Evolutionary conservation across 2,113 vertebrate genomes (phyloP), one percentile per base, ranked within the genome.

Genomic region (Syrmaticus mikado): DNA sequence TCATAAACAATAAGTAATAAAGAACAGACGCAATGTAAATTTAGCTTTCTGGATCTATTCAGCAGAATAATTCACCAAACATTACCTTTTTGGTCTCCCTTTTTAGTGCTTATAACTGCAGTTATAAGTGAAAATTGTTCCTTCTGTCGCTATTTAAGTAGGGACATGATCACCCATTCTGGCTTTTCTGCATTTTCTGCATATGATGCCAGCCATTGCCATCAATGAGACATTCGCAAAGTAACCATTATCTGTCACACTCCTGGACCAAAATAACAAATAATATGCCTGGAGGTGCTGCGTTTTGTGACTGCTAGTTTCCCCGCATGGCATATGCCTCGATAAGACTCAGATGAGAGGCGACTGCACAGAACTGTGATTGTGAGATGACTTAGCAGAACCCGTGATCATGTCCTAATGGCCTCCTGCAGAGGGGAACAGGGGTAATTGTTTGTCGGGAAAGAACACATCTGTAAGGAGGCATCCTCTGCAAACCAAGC

Each of bases 341-440:
- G 95, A 97, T 85, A 96, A 96, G 93, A 93, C 95, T 95, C 90
- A 93, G 95, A 97, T 96, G 96, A 97, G 97, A 98, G 93, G 91
- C 96, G 96, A 98, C 96, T 97, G 98, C 97, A 97, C 93, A 97
- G 95, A 97, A 97, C 97, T 95, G 96, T 95, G 97, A 98, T 97
- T 97, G 97, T 97, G 96, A 97, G 97, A 98, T 98, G 97, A 98
- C 97, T 98, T 97, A 97, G 97, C 96, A 98, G 97, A 97, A 97
- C 96, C 93, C 86, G 87, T 97, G 97, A 98, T 97, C 96, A 96
- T 97, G 95, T 96, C 96, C 97, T 98, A 98, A 97, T 98, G 97
- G 97, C 95, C 95, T 97, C 97, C 97, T 82, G 89, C 97, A 92
- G 97, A 87, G 97, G 93, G 82, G 73, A 97, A 92, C 94, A 97